Evolutionary conservation across 2,797 vertebrate species (phyloP), one percentile per base, ranked within the genome.

Genomic region (Chloroceryle inda): DNA sequence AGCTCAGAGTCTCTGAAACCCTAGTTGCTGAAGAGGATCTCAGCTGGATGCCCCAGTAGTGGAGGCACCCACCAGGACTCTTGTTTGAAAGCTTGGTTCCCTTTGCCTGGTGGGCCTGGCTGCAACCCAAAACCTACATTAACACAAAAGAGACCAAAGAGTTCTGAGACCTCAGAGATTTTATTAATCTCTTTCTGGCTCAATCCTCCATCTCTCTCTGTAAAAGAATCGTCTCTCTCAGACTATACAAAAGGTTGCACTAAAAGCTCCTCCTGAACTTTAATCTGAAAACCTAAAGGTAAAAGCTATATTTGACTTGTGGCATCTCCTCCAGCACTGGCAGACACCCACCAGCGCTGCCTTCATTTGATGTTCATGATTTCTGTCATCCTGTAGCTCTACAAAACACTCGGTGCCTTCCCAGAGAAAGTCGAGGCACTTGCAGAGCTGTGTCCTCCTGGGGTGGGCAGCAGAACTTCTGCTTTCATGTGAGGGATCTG

Each of bases 221-320:
- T 44, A 53, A 83, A 84, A 71, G 11, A 74, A 52, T 44, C 79
- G 21, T 72, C 79, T 62, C 37, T 85, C 81, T 68, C 40, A 26
- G 29, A 29, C 38, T 59, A n/a, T 22, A 73, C 66, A 76, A 75
- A 82, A 73, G 66, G 58, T 82, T 24, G 1, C 9, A 10, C 24
- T 56, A 49, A 45, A 73, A 88, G 20, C 20, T 92, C 5, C 2
- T 31, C 61, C 75, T 64, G 53, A 72, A 79, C 92, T 91, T 94
- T 78, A n/a, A 59, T 90, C 64, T 67, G 73, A 49, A 79, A 68
- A 79, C 66, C 24, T 42, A 63, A 88, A 50, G 68, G 62, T 49
- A 79, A 69, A 82, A 74, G 49, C 50, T 63, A 5, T 64, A 11
- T 93, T 95, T 95, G 72, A 68, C 61, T 90, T 49, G 76, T 64